These are phyloP conservation scores for Stenodera caucasica DNA, from an alignment of 2,888 invertebrate genomes.

Conservation along the genomic window DNA sequence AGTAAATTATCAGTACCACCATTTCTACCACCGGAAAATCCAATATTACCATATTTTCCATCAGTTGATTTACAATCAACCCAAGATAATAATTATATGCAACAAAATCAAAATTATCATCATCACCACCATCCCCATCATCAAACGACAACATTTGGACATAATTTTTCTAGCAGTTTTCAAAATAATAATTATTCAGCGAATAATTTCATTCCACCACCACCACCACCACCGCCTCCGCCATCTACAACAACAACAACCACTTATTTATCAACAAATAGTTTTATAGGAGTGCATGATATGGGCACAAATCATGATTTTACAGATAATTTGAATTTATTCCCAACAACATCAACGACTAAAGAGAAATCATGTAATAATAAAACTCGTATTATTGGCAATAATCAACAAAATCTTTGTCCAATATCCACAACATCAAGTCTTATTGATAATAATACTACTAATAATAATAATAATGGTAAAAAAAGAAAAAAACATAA, in stretches of 20 bases:
- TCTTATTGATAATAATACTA: conserved; percentile 31
- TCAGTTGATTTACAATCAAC: conserved; percentile 43
- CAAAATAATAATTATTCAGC: conserved; percentile 45
- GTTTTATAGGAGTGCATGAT: conserved; percentile 48
- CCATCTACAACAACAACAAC: conserved; percentile 43
- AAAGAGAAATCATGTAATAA: conserved; percentile 34
- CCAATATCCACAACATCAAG: neutral
- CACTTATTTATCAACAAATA: conserved; percentile 44
- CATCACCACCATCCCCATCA: neutral
- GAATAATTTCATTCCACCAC: conserved; percentile 45
- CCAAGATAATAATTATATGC: conserved; percentile 48
- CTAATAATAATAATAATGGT: conserved; percentile 30
- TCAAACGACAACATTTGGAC: conserved; percentile 37
- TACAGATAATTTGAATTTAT: conserved; percentile 30
- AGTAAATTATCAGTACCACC: conserved; percentile 38
- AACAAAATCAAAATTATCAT: conserved; percentile 47
- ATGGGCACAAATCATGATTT: conserved; percentile 37
- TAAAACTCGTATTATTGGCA: conserved; percentile 14
- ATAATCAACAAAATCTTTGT: conserved; percentile 18
- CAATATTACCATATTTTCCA: conserved; percentile 51
- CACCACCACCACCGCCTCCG: conserved; percentile 29
- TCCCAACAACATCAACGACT: conserved; percentile 24
- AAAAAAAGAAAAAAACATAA: conserved; percentile 44
- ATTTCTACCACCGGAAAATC: conserved; percentile 49
- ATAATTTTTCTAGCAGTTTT: conserved; percentile 43